Percentiles rank a stretch among this genome's conserved stretches.
Evolutionary conservation across 1,140 invertebrate genomes (phyloP).

Genomic region (Acromyrmex echinatior): DNA sequence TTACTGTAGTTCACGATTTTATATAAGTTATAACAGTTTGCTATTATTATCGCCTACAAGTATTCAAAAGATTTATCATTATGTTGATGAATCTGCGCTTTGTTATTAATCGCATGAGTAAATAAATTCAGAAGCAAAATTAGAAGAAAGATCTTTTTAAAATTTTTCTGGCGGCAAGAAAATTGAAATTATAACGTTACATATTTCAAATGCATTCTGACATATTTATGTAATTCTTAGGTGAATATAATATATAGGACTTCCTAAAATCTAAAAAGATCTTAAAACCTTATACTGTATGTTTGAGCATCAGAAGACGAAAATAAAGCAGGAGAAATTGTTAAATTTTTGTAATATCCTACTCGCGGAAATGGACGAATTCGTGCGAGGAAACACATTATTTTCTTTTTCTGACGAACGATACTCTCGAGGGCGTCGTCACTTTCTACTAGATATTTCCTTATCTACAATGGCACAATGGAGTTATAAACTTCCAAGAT

Average conservation of each 20-base stretch:
- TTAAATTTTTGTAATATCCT: not conserved
- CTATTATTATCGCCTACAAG: not conserved
- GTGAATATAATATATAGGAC: not conserved
- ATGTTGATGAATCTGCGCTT: not conserved
- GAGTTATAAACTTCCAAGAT: conserved; percentile 26
- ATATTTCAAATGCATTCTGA: not conserved
- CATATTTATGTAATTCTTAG: not conserved
- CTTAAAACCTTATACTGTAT: not conserved
- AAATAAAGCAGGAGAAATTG: conserved; percentile 18
- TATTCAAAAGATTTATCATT: not conserved
- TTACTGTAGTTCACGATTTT: not conserved
- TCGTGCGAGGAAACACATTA: not conserved
- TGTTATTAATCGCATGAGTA: not conserved
- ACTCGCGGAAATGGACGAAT: not conserved
- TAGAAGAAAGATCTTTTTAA: not conserved
- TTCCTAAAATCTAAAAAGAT: not conserved
- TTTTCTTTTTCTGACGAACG: not conserved
- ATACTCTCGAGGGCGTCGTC: conserved; percentile 18
- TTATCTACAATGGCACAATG: conserved; percentile 38
- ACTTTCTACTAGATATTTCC: conserved; percentile 1
- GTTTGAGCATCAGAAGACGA: not conserved
- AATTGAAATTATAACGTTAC: not conserved
- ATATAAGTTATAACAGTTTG: not conserved
- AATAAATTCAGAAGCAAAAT: not conserved
- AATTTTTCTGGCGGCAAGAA: not conserved